These are phyloP conservation scores for Hofmannophila pseudospretella DNA, from an alignment of 2,888 invertebrate genomes.

Conservation along the genomic window DNA sequence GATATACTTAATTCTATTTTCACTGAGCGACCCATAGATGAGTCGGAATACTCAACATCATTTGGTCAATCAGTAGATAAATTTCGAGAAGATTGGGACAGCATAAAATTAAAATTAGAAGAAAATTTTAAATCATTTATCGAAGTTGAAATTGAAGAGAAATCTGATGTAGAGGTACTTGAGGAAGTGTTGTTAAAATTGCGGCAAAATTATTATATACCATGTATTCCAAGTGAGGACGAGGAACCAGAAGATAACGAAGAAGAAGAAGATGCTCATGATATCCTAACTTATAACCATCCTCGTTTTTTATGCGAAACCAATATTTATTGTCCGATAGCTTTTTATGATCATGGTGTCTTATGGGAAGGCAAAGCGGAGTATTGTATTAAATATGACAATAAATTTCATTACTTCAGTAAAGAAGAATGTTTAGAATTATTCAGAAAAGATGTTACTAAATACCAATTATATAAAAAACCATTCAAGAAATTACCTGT, in stretches of 20 bases:
- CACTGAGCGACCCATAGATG: conserved; percentile 14
- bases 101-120: conserved; percentile 59
- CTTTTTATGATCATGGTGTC: conserved; percentile 69
- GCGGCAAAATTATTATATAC: conserved; percentile 48
- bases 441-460: conserved; percentile 69
- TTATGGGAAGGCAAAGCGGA: conserved; percentile 80
- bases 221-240: conserved; percentile 37
- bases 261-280: conserved; percentile 34
- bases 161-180: conserved; percentile 51
- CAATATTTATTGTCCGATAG: conserved; percentile 79
- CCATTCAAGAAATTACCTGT: conserved; percentile 66
- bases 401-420: conserved; percentile 74
- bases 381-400: conserved; percentile 66
- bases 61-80: conserved; percentile 47
- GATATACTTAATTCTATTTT: conserved; percentile 18
- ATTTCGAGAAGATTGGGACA: conserved; percentile 56
- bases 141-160: conserved; percentile 65
- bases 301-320: conserved; percentile 75
- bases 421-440: conserved; percentile 62
- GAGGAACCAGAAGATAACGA: conserved; percentile 32
- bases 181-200: conserved; percentile 52
- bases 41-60: conserved; percentile 22
- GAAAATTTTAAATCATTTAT: conserved; percentile 50
- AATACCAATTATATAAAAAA: conserved; percentile 62
- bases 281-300: conserved; percentile 42